Evolutionary conservation across 2,888 invertebrate species (phyloP).

Genomic region (Strigamia maritima): DNA sequence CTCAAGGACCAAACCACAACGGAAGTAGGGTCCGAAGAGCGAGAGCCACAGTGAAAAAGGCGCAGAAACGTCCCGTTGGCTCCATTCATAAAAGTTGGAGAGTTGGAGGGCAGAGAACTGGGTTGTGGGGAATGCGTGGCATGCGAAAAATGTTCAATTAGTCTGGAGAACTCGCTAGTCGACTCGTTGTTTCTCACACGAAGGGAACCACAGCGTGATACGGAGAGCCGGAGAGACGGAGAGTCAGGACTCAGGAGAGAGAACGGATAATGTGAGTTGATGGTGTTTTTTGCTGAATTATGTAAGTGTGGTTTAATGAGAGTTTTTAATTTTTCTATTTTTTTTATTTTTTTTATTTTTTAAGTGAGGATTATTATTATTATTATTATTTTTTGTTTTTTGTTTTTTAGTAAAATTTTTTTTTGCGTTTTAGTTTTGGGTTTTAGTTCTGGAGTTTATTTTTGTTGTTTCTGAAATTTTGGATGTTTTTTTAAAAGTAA

Average conservation of each 20-base stretch:
- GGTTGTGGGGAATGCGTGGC: slow-evolving; percentile 1
- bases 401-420: no score
- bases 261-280: background rate
- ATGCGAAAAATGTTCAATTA: slow-evolving; percentile 15
- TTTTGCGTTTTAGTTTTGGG: no score
- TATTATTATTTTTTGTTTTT: no score
- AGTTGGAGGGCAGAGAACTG: slow-evolving; percentile 12
- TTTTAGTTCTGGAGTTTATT: no score
- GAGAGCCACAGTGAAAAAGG: slow-evolving; percentile 12
- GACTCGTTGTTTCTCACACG: background rate
- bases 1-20: slow-evolving; percentile 23
- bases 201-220: background rate
- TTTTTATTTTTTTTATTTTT: no score
- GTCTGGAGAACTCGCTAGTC: background rate
- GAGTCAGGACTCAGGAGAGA: no score
- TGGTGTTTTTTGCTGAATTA: no score
- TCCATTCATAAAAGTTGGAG: slow-evolving; percentile 15
- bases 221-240: background rate
- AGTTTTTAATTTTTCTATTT: no score
- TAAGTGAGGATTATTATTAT: no score
- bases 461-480: no score
- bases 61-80: slow-evolving; percentile 16
- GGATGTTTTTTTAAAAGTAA: no score
- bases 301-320: no score
- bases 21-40: background rate